Base-by-base conservation (phyloP, 1,140 invertebrate species). In the Eurosta solidaginis region DNA sequence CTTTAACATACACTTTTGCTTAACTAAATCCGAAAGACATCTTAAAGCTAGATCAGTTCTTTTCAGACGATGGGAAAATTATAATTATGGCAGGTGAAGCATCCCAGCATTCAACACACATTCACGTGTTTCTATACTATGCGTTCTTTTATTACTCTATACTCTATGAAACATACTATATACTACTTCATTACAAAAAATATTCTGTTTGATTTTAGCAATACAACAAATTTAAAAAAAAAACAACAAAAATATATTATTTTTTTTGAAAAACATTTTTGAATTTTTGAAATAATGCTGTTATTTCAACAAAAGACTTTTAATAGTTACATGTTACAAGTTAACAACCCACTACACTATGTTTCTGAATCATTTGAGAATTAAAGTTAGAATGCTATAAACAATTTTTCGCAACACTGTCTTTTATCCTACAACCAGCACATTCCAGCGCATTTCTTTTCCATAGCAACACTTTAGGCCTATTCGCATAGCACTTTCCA, bases 41-140 rank as follows among this genome's bases (percentile, higher is more conserved):
- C 83, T 87, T 87, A 87, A 87, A 87, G 85, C 84, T 86, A 83
- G 86, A 85, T 86, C 86, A 86, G 83, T 83, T 88, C 82, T 87
- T 86, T 87, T 83, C 85, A 88, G 86, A 88, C 83, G 86, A 88
- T 84, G 86, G 86, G 83, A 88, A 88, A 86, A 87, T 88, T 83
- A 87, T 88, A 81, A 88, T 88, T 83, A 88, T 88, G 86, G 86
- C 86, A 88, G 86, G 86, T 88, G 86, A 88, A 82, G 85, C 83
- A 87, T 80, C 85, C 79, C 81, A 59, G 47, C 52, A 59, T 68
- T 77, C 44, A 76, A 76, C 45, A 45, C 50, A 33, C 44, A 52
- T 76, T 76, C 73, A 47, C 73, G 73, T 74, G 45, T 74, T 74
- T 36, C 44, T 74, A 74, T 74, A 45, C 44, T 47, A 47, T 74